Base-by-base conservation (phyloP, 2,797 vertebrate genomes). In the Prunella strophiata region DNA sequence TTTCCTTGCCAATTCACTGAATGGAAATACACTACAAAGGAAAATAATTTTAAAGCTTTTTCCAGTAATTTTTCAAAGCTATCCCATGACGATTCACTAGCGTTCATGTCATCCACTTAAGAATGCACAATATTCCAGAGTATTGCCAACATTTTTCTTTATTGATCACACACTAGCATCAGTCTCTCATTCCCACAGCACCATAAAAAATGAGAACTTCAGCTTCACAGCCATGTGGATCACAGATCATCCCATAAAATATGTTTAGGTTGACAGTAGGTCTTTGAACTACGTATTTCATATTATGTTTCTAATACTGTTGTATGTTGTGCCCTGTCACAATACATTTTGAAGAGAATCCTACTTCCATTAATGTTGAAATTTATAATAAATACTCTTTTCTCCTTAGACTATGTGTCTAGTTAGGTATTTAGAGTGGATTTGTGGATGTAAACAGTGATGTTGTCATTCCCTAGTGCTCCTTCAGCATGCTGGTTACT, bases 11-110 rank as follows among this genome's bases (percentile, higher is more conserved):
- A 96, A 75, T 90, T 51, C 86, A 62, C 84, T 82, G 72, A 95
- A 91, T 96, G 95, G 93, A 96, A 97, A 95, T 88, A 85, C 40
- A 75, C 42, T 91, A 89, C 88, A 95, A 94, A 95, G 71, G 42
- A 93, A 92, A 96, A 90, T 73, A 62, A 92, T 88, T 87, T 73
- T 89, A 75, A 85, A 74, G 40, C 20, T 94, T 96, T 95, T 93
- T 91, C 85, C 91, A 91, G 72, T 93, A 91, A 79, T 89, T 87
- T 80, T 91, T 95, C 83, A 94, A 91, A 91, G 79, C 42, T 92
- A 88, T 86, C 54, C 59, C 51, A 23, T 8, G 9, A 93, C n/a
- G 61, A 91, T 94, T 93, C 82, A 87, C 65, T 63, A 32, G n/a
- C 57, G 47, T 89, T 88, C 82, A 94, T 63, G 61, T 92, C 88